Evolutionary conservation across 2,888 invertebrate genomes (phyloP).

Genomic region (Seira musarum): DNA sequence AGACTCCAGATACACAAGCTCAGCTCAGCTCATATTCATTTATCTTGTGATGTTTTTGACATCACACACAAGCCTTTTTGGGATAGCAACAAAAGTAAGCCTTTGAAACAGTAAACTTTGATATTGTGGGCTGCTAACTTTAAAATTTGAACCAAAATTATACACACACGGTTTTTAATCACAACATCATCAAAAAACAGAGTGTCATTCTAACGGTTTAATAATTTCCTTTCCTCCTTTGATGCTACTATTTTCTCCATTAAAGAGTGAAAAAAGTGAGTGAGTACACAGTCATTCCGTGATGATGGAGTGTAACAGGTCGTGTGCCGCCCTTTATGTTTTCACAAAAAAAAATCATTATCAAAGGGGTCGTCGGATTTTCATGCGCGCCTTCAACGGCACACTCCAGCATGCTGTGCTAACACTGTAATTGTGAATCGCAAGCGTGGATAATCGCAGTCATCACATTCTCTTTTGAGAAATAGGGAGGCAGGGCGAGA

Average conservation of each 20-base stretch:
- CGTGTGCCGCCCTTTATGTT: slow-evolving; percentile 35
- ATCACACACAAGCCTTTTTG: too few relatives aligned
- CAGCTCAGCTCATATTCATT: too few relatives aligned
- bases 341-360: background rate
- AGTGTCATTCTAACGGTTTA: slow-evolving; percentile 2
- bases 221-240: too few relatives aligned
- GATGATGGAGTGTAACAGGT: slow-evolving; percentile 28
- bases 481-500: too few relatives aligned
- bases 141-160: too few relatives aligned
- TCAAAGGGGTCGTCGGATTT: background rate
- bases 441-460: background rate
- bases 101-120: too few relatives aligned
- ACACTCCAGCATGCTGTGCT: slow-evolving; percentile 25
- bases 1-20: too few relatives aligned
- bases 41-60: too few relatives aligned
- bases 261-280: background rate
- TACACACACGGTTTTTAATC: background rate
- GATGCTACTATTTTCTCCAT: too few relatives aligned
- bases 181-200: background rate
- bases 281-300: too few relatives aligned
- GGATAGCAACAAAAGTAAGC: too few relatives aligned
- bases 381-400: slow-evolving; percentile 16
- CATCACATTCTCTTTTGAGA: background rate
- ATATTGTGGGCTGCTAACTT: too few relatives aligned
- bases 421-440: background rate